Percentiles rank a stretch among this genome's conserved stretches.
Conservation (phyloP, 2,113 vertebrate species). For the Antigone vipio region DNA sequence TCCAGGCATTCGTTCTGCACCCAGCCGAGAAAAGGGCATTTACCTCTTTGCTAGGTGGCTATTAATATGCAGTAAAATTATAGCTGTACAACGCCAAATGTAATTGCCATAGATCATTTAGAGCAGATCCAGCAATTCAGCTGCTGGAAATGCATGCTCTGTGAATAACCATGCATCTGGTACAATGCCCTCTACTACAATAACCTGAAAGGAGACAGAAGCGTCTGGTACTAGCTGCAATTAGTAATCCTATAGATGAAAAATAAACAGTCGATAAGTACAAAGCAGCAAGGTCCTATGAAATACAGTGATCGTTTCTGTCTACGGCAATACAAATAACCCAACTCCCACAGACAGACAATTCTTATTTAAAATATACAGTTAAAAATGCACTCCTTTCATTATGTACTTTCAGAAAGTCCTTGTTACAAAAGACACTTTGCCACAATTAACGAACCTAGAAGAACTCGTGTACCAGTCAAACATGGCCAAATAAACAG, state of each 20-base stretch:
- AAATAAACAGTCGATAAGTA: slow-evolving; percentile 44
- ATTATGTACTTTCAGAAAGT: neutral
- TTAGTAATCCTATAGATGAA: slow-evolving; percentile 41
- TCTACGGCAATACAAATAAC: neutral
- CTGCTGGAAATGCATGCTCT: slow-evolving; percentile 48
- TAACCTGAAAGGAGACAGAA: slow-evolving; percentile 53
- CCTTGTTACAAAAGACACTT: neutral
- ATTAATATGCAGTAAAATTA: slow-evolving; percentile 76
- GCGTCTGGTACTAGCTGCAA: neutral
- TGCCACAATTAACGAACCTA: neutral
- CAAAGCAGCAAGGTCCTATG: neutral
- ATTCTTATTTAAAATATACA: neutral
- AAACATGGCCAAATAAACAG: neutral
- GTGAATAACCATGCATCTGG: slow-evolving; percentile 44
- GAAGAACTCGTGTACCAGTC: neutral
- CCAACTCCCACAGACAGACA: neutral
- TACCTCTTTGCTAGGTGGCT: slow-evolving; percentile 66
- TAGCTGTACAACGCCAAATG: slow-evolving; percentile 47
- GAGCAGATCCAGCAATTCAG: slow-evolving; percentile 61
- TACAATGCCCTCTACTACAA: slow-evolving; percentile 37
- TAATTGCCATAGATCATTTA: slow-evolving; percentile 67
- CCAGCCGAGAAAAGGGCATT: slow-evolving; percentile 60
- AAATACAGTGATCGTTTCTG: neutral
- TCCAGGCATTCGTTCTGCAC: slow-evolving; percentile 7
- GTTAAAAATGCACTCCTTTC: neutral